Evolutionary conservation across 2,888 invertebrate species (phyloP), one percentile per base, ranked within the genome.

Genomic region (Slavum lentiscoides): DNA sequence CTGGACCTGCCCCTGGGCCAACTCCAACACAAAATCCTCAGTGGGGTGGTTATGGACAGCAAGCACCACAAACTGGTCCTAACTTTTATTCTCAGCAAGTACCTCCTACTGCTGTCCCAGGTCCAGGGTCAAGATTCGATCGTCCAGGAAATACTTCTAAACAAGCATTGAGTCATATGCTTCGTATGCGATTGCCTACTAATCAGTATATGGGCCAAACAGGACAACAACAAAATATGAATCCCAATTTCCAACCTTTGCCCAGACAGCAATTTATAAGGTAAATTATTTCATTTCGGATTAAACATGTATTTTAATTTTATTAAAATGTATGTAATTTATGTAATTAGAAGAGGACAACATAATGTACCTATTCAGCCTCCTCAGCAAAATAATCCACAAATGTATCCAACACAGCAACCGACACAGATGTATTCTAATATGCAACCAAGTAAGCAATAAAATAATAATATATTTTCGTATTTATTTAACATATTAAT

Each of bases 81-180:
- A 84, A 84, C 11, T 86, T 86, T 84, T 86, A 86, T 77, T 83
- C 85, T 53, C 86, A 85, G 75, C 86, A 86, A 82, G 84, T 86
- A 70, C 84, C 85, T 61, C 84, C 85, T 64, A 69, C 69, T 55
- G 55, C 76, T 21, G 81, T 74, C 37, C 61, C 62, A 23, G 80
- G 74, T 70, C 69, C 74, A 37, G 82, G 55, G 23, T 59, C 87
- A 83, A 86, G 88, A 82, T 88, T 88, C 83, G 88, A 88, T 83
- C 84, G 90, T 7, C 88, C 88, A 0, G 86, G 86, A 83, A 89
- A 92, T 84, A 92, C 87, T 81, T 92, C 93, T 8, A 95, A 96
- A 85, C 94, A 94, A 86, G 95, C 95, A 0, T 88, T 96, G 61
- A 93, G 93, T 74, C 92, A 94, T 85, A 94, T 96, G 94, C 87